Base-by-base conservation (phyloP, 1,140 invertebrate genomes). In the Meloidogyne exigua region DNA sequence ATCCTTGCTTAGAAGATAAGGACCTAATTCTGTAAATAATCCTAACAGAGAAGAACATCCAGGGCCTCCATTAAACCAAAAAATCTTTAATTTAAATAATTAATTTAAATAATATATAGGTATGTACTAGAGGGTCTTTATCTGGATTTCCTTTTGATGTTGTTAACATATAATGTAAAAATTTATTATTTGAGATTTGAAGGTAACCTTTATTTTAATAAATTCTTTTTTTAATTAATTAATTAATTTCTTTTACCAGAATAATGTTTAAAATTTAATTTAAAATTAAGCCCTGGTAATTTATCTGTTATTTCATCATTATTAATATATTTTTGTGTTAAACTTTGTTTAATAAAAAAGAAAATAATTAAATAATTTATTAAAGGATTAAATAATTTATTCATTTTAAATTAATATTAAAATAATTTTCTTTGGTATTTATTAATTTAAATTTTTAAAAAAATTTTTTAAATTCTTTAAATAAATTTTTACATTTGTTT, bases 31-130 rank as follows among this genome's bases (percentile, higher is more conserved):
- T 74, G 83, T 87, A 7, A 91, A 82, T 4, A 90, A 79, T 9
- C 89, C 90, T 63, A 87, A 82, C 64, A 90, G 74, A 42, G 89
- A 90, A 76, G 89, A 89, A 80, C 90, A 90, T 0, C 90, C 90
- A 71, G 90, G 90, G 63, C 90, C 90, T 36, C 90, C 90, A 84
- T 90, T 91, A 80, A 90, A 77, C 90, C 90, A 91, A 21, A 91
- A 79, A 7, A 91, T 84, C 2, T 90, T 25, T 21, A 90, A 89
- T 90, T 25, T 21, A 90, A 89, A 77, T 21, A 36, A n/a, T 9
- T 63, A 9, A 25, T 3, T 81, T 83, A 83, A 87, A 71, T 88
- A 86, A 80, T 87, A 84, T 7, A 87, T 68, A 75, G 72, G 76
- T 66, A 76, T 76, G 18, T 44, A 44, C 44, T 4, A 49, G 4